These are phyloP conservation scores for Bufo gargarizans DNA, from an alignment of 2,113 vertebrate genomes.

Conservation along the genomic window DNA sequence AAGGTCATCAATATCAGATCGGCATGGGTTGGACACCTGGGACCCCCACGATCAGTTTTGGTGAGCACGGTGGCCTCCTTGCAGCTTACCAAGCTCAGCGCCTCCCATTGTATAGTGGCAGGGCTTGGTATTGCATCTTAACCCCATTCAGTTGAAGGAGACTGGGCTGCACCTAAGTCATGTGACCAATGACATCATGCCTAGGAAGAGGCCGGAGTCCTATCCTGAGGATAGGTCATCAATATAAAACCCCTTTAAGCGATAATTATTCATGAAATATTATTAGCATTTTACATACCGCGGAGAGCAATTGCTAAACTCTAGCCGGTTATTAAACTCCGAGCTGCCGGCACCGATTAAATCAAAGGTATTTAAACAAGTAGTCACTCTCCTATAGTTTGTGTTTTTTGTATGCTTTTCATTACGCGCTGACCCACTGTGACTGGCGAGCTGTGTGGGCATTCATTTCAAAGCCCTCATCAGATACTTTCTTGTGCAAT, in stretches of 20 bases:
- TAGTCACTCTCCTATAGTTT: background rate
- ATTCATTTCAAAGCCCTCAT: background rate
- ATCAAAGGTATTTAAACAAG: conserved; percentile 13
- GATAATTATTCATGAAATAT: background rate
- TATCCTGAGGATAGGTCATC: too few relatives aligned
- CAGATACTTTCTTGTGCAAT: background rate
- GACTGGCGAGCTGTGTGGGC: conserved; percentile 33
- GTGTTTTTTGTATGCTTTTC: background rate
- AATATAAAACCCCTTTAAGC: background rate
- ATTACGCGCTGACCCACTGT: conserved; percentile 15
- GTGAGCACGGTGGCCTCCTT: too few relatives aligned
- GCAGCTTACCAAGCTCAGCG: too few relatives aligned
- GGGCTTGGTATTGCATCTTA: too few relatives aligned
- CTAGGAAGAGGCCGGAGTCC: too few relatives aligned
- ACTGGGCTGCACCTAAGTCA: too few relatives aligned
- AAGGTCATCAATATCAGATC: too few relatives aligned
- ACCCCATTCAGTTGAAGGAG: too few relatives aligned
- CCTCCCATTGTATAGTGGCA: too few relatives aligned
- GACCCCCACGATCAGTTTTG: too few relatives aligned
- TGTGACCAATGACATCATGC: too few relatives aligned
- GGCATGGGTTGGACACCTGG: too few relatives aligned
- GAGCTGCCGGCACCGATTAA: background rate
- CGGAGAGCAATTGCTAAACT: background rate
- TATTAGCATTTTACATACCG: conserved; percentile 8
- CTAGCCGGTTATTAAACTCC: background rate